phyloP scores from a whole-genome alignment of 2,888 invertebrate species.

The Cosmorhoe ocellata region DNA sequence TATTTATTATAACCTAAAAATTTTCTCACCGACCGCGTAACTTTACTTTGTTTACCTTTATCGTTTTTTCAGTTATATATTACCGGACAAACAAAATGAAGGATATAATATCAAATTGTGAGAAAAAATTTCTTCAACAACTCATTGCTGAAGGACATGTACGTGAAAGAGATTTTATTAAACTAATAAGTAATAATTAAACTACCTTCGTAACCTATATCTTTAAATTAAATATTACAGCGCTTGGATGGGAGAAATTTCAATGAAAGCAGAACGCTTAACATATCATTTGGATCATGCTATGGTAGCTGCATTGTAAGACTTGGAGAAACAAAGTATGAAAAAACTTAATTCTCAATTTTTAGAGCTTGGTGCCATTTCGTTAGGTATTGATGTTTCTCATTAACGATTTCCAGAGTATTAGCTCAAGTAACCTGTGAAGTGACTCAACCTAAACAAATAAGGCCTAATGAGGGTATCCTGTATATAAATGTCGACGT shows the following conservation, averaged over 20 bases:
- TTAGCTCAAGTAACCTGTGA: constrained; percentile 95
- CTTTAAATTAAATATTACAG: constrained; percentile 68
- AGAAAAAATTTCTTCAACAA: constrained; percentile 86
- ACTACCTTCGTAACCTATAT: too few relatives aligned
- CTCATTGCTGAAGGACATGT: constrained; percentile 85
- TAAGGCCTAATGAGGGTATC: constrained; percentile 94
- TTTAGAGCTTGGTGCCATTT: too few relatives aligned
- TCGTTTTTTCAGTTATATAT: too few relatives aligned
- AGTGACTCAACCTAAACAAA: constrained; percentile 91
- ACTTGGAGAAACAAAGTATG: constrained; percentile 90
- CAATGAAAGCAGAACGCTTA: constrained; percentile 87
- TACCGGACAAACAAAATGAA: constrained; percentile 80
- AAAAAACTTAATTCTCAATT: not conserved
- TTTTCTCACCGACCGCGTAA: too few relatives aligned
- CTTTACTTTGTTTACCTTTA: too few relatives aligned
- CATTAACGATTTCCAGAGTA: constrained; percentile 81
- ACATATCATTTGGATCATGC: constrained; percentile 90
- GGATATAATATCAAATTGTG: constrained; percentile 87
- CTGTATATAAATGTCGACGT: constrained; percentile 93
- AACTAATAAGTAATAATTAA: too few relatives aligned
- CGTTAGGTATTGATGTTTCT: too few relatives aligned
- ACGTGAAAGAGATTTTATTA: constrained; percentile 41
- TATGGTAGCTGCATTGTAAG: constrained; percentile 91
- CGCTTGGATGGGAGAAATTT: constrained; percentile 90
- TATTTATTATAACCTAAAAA: too few relatives aligned